Evolutionary conservation across 2,888 invertebrate genomes (phyloP).

Genomic region (Eupithecia abbreviata): DNA sequence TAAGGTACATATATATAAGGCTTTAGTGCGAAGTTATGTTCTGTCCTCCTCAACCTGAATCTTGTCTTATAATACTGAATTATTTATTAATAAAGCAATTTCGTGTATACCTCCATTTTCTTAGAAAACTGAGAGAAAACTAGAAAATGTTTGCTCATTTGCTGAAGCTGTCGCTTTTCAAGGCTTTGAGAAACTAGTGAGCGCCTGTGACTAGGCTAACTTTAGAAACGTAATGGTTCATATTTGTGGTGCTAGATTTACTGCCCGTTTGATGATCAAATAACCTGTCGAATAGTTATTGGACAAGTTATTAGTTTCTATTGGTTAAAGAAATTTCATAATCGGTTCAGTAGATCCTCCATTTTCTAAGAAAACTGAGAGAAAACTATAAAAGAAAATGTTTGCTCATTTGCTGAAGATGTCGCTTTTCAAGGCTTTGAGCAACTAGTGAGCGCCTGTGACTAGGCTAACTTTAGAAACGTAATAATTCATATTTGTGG

Average conservation of each 20-base stretch:
- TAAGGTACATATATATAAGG: neutral
- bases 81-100: constrained; percentile 22
- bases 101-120: constrained; percentile 10
- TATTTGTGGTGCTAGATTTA: neutral
- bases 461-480: neutral
- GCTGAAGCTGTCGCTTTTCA: constrained; percentile 6
- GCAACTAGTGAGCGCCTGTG: neutral
- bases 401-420: constrained; percentile 19
- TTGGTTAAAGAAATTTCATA: no score
- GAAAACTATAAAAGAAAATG: constrained; percentile 19
- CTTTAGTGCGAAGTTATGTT: neutral
- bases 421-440: neutral
- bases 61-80: constrained; percentile 12
- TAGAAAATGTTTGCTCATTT: constrained; percentile 25
- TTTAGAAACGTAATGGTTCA: neutral
- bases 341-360: neutral
- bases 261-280: no score
- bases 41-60: neutral
- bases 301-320: no score
- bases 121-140: constrained; percentile 15
- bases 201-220: neutral
- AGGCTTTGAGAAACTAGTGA: neutral
- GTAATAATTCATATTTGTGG: neutral
- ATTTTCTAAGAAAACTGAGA: constrained; percentile 11
- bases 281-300: no score